Conservation (phyloP, 2,888 invertebrate genomes). For the Ormyrus rosae region DNA sequence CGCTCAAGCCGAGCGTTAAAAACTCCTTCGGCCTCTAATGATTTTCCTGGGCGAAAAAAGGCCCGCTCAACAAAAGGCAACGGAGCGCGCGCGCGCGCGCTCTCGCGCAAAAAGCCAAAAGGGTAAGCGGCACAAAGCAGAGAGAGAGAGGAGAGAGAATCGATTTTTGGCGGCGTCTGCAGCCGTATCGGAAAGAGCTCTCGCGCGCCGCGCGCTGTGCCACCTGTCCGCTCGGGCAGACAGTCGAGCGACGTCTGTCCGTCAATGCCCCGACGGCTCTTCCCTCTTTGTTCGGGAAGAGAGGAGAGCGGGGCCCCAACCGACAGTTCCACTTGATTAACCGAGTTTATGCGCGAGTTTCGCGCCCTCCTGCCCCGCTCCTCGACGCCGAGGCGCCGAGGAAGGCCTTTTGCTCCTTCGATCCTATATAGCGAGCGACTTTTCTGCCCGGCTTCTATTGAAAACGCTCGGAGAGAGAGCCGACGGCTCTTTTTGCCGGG, state of each 20-base stretch:
- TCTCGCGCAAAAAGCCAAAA: not conserved
- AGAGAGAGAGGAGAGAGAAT: too few relatives aligned
- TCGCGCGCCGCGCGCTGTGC: slow-evolving; percentile 52
- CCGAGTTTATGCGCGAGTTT: slow-evolving; percentile 65
- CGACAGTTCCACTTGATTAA: slow-evolving; percentile 73
- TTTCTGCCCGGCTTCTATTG: not conserved
- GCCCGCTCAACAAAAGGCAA: not conserved
- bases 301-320: not conserved
- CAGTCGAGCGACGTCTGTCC: slow-evolving; percentile 62
- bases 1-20: too few relatives aligned
- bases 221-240: slow-evolving; percentile 65
- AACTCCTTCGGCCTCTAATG: too few relatives aligned
- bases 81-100: not conserved
- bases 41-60: not conserved
- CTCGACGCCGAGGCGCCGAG: too few relatives aligned
- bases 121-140: too few relatives aligned
- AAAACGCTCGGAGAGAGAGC: not conserved
- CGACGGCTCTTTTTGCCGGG: not conserved
- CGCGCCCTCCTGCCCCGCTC: too few relatives aligned
- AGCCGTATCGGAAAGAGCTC: too few relatives aligned
- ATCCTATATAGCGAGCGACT: not conserved
- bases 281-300: slow-evolving; percentile 35
- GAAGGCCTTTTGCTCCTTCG: not conserved
- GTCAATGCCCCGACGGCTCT: slow-evolving; percentile 56
- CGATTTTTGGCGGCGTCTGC: too few relatives aligned